Evolutionary conservation across 2,113 vertebrate genomes (phyloP).

Genomic region (Phalacrocorax brasilianus): DNA sequence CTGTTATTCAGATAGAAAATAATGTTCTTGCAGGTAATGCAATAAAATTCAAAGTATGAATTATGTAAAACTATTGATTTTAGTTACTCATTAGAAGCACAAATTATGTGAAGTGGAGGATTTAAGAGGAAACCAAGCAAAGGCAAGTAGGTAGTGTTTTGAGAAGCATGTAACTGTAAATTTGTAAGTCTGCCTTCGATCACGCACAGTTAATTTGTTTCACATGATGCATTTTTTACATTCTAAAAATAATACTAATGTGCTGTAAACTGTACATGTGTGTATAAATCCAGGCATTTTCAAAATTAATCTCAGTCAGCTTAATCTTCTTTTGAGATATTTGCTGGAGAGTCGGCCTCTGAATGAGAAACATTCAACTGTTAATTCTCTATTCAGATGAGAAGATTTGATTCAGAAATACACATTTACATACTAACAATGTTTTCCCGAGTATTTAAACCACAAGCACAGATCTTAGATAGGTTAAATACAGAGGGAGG

Average conservation of each 20-base stretch:
- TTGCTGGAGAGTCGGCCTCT: neutral
- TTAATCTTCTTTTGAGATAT: constrained; percentile 39
- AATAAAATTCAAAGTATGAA: neutral
- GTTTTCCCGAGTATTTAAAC: neutral
- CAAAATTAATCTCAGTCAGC: constrained; percentile 13
- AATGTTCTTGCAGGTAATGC: neutral
- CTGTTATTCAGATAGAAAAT: neutral
- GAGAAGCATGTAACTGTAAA: neutral
- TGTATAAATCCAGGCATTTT: constrained; percentile 11
- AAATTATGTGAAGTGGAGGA: constrained; percentile 18
- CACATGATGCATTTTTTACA: neutral
- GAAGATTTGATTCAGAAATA: neutral
- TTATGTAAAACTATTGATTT: neutral
- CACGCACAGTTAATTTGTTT: constrained; percentile 1
- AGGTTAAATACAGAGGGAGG: neutral
- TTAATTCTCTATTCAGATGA: constrained; percentile 27
- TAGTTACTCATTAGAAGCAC: neutral
- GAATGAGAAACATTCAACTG: constrained; percentile 6
- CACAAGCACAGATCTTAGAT: neutral
- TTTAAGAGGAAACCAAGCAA: neutral
- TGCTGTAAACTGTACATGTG: neutral
- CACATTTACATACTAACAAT: neutral
- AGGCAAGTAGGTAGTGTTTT: neutral
- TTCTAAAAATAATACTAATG: neutral
- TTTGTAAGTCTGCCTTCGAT: neutral